Conservation (phyloP, 2,888 invertebrate species). For the Ephialtes manifestator region DNA sequence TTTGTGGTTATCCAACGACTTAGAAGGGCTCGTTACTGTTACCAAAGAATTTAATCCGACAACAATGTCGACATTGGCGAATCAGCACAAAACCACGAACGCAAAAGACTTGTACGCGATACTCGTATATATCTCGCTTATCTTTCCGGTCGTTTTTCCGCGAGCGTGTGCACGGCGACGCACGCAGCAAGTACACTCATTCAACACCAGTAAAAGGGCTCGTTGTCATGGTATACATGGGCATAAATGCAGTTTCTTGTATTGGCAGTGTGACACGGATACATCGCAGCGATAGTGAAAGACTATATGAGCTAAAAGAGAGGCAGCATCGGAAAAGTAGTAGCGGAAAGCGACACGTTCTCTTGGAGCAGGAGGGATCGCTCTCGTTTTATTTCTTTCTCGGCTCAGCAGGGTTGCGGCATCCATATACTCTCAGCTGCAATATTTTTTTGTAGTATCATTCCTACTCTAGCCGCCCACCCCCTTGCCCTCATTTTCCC, state of each 20-base stretch:
- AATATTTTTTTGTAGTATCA: conserved; percentile 46
- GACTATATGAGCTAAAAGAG: background rate
- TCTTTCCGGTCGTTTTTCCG: background rate
- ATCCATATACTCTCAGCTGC: conserved; percentile 34
- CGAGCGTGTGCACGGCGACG: background rate
- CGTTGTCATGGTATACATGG: background rate
- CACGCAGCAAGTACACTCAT: background rate
- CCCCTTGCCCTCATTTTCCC: conserved; percentile 26
- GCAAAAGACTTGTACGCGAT: background rate
- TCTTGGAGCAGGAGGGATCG: background rate
- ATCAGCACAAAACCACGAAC: background rate
- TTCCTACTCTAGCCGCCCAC: background rate
- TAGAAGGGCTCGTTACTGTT: background rate
- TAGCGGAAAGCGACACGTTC: conserved; percentile 4
- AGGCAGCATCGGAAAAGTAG: background rate
- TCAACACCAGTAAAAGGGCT: background rate
- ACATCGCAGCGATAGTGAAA: background rate
- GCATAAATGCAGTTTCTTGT: background rate
- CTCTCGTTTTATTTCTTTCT: conserved; percentile 18
- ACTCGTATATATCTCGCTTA: background rate
- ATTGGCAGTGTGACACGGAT: background rate
- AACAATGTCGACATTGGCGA: background rate
- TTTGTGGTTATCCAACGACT: background rate
- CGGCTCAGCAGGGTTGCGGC: conserved; percentile 26
- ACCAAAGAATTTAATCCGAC: background rate